Percentiles rank a stretch among this genome's conserved stretches.
phyloP scores from a whole-genome alignment of 35 echinoderm and acorn worm species.

The Apostichopus parvimensis region DNA sequence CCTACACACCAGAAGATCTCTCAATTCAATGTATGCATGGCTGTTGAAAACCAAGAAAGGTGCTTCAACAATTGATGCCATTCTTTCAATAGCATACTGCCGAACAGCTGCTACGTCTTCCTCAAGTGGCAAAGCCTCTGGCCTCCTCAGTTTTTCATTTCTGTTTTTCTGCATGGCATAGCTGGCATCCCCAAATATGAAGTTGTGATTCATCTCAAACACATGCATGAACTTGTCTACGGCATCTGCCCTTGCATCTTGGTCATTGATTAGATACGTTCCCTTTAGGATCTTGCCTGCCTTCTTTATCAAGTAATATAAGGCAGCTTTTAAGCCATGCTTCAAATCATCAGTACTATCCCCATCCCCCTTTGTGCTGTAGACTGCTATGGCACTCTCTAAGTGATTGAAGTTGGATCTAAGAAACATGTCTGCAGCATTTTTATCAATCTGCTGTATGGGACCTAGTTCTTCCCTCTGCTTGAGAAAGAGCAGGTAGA shows the following conservation, averaged over 20 bases:
- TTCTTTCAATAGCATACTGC: constrained; percentile 6
- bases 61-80: not conserved
- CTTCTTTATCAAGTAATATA: constrained; percentile 20
- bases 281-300: constrained; percentile 34
- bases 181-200: constrained; percentile 33
- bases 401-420: constrained; percentile 46
- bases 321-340: constrained; percentile 16
- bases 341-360: not conserved
- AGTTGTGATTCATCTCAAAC: constrained; percentile 24
- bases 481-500: not conserved
- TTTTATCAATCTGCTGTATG: not conserved
- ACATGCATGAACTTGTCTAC: constrained; percentile 40
- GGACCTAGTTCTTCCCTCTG: not conserved
- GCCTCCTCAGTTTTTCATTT: constrained; percentile 40
- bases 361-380: constrained; percentile 3
- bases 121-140: constrained; percentile 18
- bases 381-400: constrained; percentile 34
- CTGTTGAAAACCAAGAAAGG: not conserved
- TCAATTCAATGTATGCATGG: constrained; percentile 23
- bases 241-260: constrained; percentile 20
- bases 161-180: constrained; percentile 53
- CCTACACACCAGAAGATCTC: constrained; percentile 39
- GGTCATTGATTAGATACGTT: constrained; percentile 38
- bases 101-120: constrained; percentile 30
- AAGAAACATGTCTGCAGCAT: constrained; percentile 33